A percentile compares a stretch with the other conserved stretches of the same genome.
Conservation (phyloP, 2,888 invertebrate species). For the Linnaemya vulpina region DNA sequence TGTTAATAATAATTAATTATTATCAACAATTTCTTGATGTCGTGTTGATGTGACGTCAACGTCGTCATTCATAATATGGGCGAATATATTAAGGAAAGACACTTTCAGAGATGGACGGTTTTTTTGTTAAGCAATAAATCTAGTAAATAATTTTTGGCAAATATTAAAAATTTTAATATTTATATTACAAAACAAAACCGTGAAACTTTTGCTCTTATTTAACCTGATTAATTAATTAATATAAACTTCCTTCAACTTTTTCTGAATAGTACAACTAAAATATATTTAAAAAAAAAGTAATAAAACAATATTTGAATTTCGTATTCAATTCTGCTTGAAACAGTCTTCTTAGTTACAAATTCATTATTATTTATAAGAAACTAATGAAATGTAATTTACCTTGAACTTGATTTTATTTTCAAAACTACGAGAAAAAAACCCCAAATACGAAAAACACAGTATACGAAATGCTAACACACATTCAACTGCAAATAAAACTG, state of each 20-base stretch:
- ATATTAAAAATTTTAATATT: too few relatives aligned
- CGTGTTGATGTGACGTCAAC: too few relatives aligned
- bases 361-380: constrained; percentile 22
- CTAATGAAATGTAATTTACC: constrained; percentile 64
- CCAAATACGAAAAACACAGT: constrained; percentile 5
- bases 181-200: too few relatives aligned
- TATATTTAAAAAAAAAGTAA: neutral
- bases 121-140: too few relatives aligned
- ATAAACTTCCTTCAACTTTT: neutral
- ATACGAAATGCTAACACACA: constrained; percentile 27
- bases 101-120: too few relatives aligned
- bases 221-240: too few relatives aligned
- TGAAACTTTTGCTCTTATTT: too few relatives aligned
- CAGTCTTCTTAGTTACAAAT: neutral
- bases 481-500: constrained; percentile 19
- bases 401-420: constrained; percentile 70
- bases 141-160: too few relatives aligned
- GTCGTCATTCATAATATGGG: too few relatives aligned
- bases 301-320: neutral
- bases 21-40: too few relatives aligned
- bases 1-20: too few relatives aligned
- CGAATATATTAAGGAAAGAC: too few relatives aligned
- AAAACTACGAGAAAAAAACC: neutral
- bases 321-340: neutral
- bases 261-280: neutral